phyloP scores from a whole-genome alignment of 2,797 vertebrate genomes.

The Calcarius lapponicus region DNA sequence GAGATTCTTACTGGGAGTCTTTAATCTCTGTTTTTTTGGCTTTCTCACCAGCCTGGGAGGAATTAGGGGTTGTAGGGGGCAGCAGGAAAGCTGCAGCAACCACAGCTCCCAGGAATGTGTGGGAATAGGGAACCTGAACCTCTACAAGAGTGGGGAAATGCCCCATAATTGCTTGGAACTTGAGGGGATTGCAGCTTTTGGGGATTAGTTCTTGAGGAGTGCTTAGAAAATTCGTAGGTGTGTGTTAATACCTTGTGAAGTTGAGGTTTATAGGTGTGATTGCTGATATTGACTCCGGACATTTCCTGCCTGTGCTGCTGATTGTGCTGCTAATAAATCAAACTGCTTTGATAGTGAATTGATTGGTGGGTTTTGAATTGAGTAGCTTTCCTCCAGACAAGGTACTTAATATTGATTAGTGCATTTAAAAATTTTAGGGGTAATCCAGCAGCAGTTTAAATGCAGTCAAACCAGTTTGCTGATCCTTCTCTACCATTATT shows the following conservation, averaged over 20 bases:
- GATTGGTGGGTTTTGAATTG: background rate
- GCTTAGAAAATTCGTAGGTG: background rate
- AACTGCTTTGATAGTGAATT: background rate
- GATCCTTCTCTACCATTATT: background rate
- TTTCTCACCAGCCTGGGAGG: background rate
- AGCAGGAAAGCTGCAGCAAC: background rate
- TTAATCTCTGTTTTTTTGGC: background rate
- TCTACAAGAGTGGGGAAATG: rapidly evolving
- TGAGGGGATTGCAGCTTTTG: background rate
- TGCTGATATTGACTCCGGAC: background rate
- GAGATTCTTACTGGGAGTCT: background rate
- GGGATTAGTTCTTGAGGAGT: background rate
- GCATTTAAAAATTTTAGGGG: background rate
- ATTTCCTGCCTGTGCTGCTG: background rate
- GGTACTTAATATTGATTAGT: constrained; percentile 3
- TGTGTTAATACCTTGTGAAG: background rate
- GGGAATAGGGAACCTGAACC: background rate
- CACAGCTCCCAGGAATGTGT: background rate
- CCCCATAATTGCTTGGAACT: rapidly evolving
- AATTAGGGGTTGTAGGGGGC: background rate
- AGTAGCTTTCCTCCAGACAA: background rate
- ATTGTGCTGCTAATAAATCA: background rate
- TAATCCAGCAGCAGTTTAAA: background rate
- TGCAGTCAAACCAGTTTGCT: background rate
- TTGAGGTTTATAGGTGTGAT: background rate